A percentile compares a stretch with the other conserved stretches of the same genome.
These are phyloP conservation scores for Labrus mixtus DNA, from an alignment of 2,113 vertebrate genomes.

Conservation along the genomic window DNA sequence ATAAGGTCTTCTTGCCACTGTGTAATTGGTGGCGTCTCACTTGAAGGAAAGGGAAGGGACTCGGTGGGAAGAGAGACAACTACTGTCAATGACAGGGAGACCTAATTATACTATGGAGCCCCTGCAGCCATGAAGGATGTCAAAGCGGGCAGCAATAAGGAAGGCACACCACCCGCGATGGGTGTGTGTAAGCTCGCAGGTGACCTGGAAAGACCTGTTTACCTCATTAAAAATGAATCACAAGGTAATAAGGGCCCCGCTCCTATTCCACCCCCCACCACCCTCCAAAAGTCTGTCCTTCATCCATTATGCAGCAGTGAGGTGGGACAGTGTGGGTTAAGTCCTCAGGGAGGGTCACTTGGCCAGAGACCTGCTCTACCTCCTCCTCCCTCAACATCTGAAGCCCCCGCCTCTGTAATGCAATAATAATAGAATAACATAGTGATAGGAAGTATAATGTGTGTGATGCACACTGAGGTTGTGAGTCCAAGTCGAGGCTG, in stretches of 20 bases:
- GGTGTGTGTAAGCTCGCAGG: conserved; percentile 61
- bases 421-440: conserved; percentile 66
- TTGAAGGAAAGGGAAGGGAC: conserved; percentile 69
- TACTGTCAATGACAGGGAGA: conserved; percentile 79
- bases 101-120: conserved; percentile 80
- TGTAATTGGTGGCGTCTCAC: conserved; percentile 78
- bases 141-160: conserved; percentile 76
- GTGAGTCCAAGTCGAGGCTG: conserved; percentile 25
- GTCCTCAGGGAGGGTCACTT: conserved; percentile 77
- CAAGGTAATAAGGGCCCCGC: conserved; percentile 78
- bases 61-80: conserved; percentile 67
- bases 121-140: conserved; percentile 75
- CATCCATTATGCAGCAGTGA: conserved; percentile 84
- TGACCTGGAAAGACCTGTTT: conserved; percentile 85
- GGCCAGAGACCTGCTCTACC: conserved; percentile 48
- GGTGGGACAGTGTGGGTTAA: conserved; percentile 68
- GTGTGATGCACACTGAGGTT: conserved; percentile 45
- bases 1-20: conserved; percentile 61
- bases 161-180: conserved; percentile 62
- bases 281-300: conserved; percentile 68
- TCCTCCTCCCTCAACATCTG: conserved; percentile 22
- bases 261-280: conserved; percentile 30
- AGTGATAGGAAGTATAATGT: conserved; percentile 50
- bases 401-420: conserved; percentile 43
- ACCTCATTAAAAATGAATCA: conserved; percentile 86